Evolutionary conservation across 2,888 invertebrate species (phyloP), one percentile per base, ranked within the genome.

Genomic region (Dinocampus coccinellae): DNA sequence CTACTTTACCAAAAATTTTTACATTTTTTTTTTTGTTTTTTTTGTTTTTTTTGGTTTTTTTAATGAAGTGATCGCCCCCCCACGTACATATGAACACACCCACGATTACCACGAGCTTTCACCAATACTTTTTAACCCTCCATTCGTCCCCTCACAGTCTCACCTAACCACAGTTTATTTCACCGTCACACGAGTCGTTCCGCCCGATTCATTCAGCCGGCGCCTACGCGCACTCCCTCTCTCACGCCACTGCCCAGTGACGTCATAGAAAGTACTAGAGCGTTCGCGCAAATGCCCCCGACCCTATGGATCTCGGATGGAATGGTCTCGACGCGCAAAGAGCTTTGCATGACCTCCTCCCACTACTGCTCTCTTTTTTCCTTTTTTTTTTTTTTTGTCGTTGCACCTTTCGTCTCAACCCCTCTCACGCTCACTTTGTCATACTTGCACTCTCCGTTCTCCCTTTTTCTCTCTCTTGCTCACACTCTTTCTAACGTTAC

Each of bases 211-310:
- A 73, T 47, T 24, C 13, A 58, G 61, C 55, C 39, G 70, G 73
- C 75, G 69, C 75, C 75, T 70, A 75, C 77, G 73, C 76, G 62
- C 42, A 10, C 22, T 34, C 42, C n/a, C 63, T 64, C 71, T 29
- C 72, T 70, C 63, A 62, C 60, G 10, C 52, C 52, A 62, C 1
- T 53, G 36, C n/a, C 60, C 62, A 42, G 69, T 82, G 84, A 82
- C 83, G 83, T 83, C 83, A 83, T 77, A 73, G 78, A 73, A 77
- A 76, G 70, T 67, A 67, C 72, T 66, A 72, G 75, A 73, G 75
- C 75, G 74, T 74, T 75, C 67, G 73, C 62, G 74, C 63, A 66
- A 53, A 65, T 63, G 47, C 16, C 58, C 33, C 55, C 34, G 61
- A 55, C 52, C 58, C 57, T 26, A 66, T 68, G 20, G 34, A 55